phyloP scores from a whole-genome alignment of 1,140 invertebrate genomes.

The Probaryconus sp. region DNA sequence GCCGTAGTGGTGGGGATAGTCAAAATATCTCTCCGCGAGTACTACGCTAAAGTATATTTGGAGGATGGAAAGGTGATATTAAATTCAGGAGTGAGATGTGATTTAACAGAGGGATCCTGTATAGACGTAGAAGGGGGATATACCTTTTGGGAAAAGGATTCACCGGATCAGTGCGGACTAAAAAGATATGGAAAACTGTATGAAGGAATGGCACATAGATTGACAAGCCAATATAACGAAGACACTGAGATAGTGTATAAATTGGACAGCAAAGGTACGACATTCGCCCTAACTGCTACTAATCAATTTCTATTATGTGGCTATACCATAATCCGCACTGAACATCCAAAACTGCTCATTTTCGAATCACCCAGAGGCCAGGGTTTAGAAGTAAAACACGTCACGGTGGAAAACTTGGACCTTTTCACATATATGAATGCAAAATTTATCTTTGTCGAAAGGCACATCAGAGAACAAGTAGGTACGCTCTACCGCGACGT shows the following conservation, averaged over 20 bases:
- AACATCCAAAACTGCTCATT: conserved; percentile 55
- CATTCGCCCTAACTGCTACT: conserved; percentile 34
- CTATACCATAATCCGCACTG: too few relatives aligned
- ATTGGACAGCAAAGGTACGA: conserved; percentile 7
- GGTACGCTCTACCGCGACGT: conserved; percentile 10
- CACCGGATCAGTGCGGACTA: not conserved
- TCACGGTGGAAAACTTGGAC: conserved; percentile 4
- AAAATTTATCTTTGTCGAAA: conserved; percentile 19
- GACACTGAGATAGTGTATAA: too few relatives aligned
- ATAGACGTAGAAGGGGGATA: conserved; percentile 21
- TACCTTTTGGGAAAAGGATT: conserved; percentile 20
- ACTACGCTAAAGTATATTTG: conserved; percentile 4
- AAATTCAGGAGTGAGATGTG: conserved; percentile 20
- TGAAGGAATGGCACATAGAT: too few relatives aligned
- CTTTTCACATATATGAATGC: conserved; percentile 21
- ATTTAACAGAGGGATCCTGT: conserved; percentile 1
- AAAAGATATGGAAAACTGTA: too few relatives aligned
- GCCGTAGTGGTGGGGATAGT: conserved; percentile 24
- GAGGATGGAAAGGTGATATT: conserved; percentile 18
- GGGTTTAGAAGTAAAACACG: not conserved
- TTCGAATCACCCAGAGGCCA: conserved; percentile 7
- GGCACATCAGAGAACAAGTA: conserved; percentile 14
- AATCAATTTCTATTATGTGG: too few relatives aligned
- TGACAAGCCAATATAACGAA: too few relatives aligned
- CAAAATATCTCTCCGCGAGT: conserved; percentile 1